Percentiles rank a stretch among this genome's conserved stretches.
Conservation (phyloP, 2,113 vertebrate species). For the Octodon degus region DNA sequence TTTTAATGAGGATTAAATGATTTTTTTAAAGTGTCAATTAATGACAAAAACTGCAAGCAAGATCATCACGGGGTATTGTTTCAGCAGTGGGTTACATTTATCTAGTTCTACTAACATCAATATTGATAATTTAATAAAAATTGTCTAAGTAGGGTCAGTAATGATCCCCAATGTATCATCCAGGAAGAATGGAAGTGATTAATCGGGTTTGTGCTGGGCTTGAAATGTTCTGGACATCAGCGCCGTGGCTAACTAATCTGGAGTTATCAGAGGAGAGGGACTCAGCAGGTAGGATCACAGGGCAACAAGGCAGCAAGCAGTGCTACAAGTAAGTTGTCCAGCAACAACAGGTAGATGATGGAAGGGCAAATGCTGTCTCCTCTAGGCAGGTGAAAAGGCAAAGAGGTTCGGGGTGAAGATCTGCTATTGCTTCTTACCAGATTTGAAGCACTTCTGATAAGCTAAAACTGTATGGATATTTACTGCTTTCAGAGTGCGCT, state of each 20-base stretch:
- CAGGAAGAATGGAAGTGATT: not conserved
- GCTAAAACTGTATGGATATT: not conserved
- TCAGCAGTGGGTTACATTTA: not conserved
- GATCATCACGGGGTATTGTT: not conserved
- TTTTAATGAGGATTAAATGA: slow-evolving; percentile 32
- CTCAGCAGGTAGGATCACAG: not conserved
- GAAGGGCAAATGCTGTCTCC: not conserved
- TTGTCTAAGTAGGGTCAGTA: not conserved
- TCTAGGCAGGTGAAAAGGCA: not conserved
- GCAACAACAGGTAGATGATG: not conserved
- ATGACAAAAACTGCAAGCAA: not conserved
- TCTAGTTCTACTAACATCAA: not conserved
- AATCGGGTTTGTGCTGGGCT: not conserved
- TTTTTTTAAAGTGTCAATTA: not conserved
- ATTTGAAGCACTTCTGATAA: not conserved
- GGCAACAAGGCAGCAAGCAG: not conserved
- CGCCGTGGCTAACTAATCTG: not conserved
- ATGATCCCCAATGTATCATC: not conserved
- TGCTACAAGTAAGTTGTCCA: not conserved
- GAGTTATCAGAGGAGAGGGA: not conserved
- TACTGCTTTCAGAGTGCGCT: not conserved
- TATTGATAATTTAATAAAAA: slow-evolving; percentile 12
- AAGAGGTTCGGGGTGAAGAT: not conserved
- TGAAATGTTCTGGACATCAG: not conserved
- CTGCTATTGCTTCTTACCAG: not conserved